Conservation (phyloP, 2,888 invertebrate genomes). For the Heteromurus nitidus region DNA sequence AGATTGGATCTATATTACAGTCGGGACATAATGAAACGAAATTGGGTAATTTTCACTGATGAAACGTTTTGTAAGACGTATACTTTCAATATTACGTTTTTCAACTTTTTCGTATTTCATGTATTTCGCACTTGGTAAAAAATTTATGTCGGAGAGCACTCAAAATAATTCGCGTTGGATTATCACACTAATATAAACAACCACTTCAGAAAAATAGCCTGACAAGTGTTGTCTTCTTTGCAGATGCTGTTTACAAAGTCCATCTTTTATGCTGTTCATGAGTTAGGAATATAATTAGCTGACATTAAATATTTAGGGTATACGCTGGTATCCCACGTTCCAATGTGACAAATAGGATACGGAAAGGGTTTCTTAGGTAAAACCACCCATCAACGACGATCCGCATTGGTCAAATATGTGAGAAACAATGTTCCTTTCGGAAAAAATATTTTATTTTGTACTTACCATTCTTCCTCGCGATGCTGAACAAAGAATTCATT, state of each 20-base stretch:
- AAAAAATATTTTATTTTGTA: slow-evolving; percentile 63
- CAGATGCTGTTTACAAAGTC: slow-evolving; percentile 38
- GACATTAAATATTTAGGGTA: slow-evolving; percentile 13
- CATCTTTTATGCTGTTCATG: slow-evolving; percentile 61
- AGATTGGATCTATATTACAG: slow-evolving; percentile 42
- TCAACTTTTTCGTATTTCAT: slow-evolving; percentile 2
- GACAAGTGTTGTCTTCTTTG: slow-evolving; percentile 49
- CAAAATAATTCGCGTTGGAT: slow-evolving; percentile 19
- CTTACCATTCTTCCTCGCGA: slow-evolving; percentile 99
- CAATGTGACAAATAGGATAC: neutral
- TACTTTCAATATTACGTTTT: slow-evolving; percentile 42
- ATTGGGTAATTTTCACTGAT: slow-evolving; percentile 46
- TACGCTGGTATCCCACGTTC: neutral
- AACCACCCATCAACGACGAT: too few species aligned
- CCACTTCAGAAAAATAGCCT: slow-evolving; percentile 29
- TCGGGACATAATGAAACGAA: slow-evolving; percentile 38
- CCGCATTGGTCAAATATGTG: too few species aligned
- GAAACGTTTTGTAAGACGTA: slow-evolving; percentile 24
- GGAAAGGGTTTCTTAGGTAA: too few species aligned
- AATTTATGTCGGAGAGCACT: slow-evolving; percentile 41
- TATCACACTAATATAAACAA: slow-evolving; percentile 45
- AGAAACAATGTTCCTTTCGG: neutral
- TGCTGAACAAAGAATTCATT: slow-evolving; percentile 99
- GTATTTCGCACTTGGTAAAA: slow-evolving; percentile 33
- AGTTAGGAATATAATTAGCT: slow-evolving; percentile 58